These are phyloP conservation scores for Spermophilus dauricus DNA, from an alignment of 2,113 vertebrate species.

Conservation along the genomic window DNA sequence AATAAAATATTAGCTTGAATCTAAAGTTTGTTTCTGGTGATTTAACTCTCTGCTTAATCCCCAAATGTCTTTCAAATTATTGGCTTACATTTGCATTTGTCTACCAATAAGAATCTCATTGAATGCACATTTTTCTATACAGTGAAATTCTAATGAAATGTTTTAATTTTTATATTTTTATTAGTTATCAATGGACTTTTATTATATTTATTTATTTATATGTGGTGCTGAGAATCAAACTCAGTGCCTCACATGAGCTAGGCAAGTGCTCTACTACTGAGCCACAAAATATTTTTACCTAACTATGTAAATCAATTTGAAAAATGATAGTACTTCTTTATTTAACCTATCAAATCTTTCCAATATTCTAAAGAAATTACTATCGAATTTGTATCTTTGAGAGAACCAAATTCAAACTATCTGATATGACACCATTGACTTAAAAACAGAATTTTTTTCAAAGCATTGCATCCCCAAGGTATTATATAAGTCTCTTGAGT, in stretches of 20 bases:
- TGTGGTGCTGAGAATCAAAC: too few relatives aligned
- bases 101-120: background rate
- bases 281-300: background rate
- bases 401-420: background rate
- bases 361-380: background rate
- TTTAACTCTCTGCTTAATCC: background rate
- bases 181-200: too few relatives aligned
- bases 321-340: background rate
- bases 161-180: too few relatives aligned
- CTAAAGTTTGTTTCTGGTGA: background rate
- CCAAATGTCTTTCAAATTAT: constrained; percentile 4
- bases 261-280: too few relatives aligned
- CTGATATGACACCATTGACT: background rate
- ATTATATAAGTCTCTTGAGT: constrained; percentile 5
- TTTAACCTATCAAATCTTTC: background rate
- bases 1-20: constrained; percentile 24
- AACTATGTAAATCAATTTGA: background rate
- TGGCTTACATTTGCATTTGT: background rate
- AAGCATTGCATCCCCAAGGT: background rate
- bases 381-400: background rate
- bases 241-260: too few relatives aligned
- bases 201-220: too few relatives aligned
- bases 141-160: background rate
- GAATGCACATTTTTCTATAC: background rate
- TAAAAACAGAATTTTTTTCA: background rate